Evolutionary conservation across 2,888 invertebrate species (phyloP).

Genomic region (Conomelus anceps): DNA sequence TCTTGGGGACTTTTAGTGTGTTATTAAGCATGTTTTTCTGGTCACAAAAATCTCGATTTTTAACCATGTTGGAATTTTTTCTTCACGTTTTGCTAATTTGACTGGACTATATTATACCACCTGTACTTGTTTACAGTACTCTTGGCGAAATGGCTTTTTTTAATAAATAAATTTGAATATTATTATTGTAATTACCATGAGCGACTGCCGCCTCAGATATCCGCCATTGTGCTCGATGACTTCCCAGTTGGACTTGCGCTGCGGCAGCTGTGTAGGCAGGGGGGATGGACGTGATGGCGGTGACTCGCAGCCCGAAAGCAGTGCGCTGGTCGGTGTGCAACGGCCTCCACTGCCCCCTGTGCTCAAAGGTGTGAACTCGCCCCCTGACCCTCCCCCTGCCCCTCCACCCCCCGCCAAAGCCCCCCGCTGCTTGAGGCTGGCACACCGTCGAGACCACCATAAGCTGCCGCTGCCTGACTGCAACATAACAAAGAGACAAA

Average conservation of each 20-base stretch:
- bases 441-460: constrained; percentile 32
- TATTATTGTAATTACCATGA: constrained; percentile 20
- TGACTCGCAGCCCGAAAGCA: background rate
- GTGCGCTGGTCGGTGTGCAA: constrained; percentile 45
- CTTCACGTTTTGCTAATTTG: no score
- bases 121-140: no score
- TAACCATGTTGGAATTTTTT: no score
- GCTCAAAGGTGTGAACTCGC: background rate
- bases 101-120: no score
- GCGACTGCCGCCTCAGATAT: constrained; percentile 13
- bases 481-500: no score
- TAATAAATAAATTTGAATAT: background rate
- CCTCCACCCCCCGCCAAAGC: no score
- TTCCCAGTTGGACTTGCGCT: constrained; percentile 82
- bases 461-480: constrained; percentile 8
- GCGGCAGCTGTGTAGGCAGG: constrained; percentile 43
- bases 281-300: constrained; percentile 38
- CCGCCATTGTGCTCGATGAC: constrained; percentile 79
- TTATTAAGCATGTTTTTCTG: no score
- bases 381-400: background rate
- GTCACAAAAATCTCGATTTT: no score
- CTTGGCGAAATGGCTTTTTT: no score
- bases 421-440: constrained; percentile 45
- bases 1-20: no score
- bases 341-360: constrained; percentile 36